Base-by-base conservation (phyloP, 2,888 invertebrate genomes). In the Drosophila heteroneura region DNA sequence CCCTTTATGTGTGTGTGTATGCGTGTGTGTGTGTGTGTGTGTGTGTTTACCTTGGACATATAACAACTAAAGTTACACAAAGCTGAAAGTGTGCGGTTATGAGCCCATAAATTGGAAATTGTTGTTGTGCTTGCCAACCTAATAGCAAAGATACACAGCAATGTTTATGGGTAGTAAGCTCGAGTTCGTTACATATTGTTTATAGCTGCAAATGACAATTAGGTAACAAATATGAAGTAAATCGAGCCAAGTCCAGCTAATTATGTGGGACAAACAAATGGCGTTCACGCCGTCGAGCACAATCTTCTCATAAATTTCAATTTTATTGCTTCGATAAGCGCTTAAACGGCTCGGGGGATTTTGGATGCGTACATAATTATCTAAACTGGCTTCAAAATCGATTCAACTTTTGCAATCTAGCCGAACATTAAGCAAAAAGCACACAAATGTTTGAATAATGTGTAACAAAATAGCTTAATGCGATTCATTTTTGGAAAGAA, bases 51-150 rank as follows among this genome's bases (percentile, higher is more conserved):
- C 57, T 52, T 68, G 56, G 26, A 58, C 70, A 41, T 16, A 49
- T 44, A 69, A 33, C 61, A 62, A 53, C 12, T 19, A 12, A n/a
- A 62, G 4, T 53, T 58, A 64, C 14, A 63, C 51, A 32, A 44
- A n/a, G 33, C 22, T 57, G 5, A 28, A 41, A 22, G 44, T 75
- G 57, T 37, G 22, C 26, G 14, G 22, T 30, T 59, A 61, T 58
- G 67, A 49, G 56, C 67, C 61, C 62, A 76, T 70, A 75, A 69
- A 68, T 51, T 51, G 51, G n/a, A 35, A 41, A 32, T 39, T 39
- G 37, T 22, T 57, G 6, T 39, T 57, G 16, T 33, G 4, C 14
- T 12, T 39, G 37, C 22, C 47, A 30, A 59, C 32, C 52, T 56
- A 54, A 44, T 49, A 44, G 58, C 51, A 22, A 16, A 63, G 35